Evolutionary conservation across 2,888 invertebrate genomes (phyloP).

Genomic region (Drosophila melanosoma): DNA sequence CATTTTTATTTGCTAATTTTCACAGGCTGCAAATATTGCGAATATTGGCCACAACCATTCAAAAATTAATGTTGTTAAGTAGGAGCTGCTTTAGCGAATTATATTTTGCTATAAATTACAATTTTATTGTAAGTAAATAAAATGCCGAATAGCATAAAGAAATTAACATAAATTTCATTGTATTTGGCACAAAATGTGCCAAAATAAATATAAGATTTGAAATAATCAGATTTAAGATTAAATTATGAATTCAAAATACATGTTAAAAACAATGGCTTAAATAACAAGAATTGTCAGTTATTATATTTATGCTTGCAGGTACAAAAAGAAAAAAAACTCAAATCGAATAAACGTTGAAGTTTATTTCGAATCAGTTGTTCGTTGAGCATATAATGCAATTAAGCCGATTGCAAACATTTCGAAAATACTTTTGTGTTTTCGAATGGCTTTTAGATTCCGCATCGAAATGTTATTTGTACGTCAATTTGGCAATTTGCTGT

Average conservation of each 20-base stretch:
- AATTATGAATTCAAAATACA: not conserved
- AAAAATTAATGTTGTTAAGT: slow-evolving; percentile 2
- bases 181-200: too few relatives aligned
- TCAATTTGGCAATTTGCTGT: slow-evolving; percentile 15
- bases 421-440: not conserved
- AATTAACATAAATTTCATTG: not conserved
- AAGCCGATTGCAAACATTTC: not conserved
- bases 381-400: not conserved
- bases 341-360: not conserved
- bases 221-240: not conserved
- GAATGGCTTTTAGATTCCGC: not conserved
- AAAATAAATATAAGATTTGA: too few relatives aligned
- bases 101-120: not conserved
- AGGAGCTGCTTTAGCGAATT: not conserved
- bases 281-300: too few relatives aligned
- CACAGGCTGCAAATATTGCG: not conserved
- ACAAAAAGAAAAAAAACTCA: not conserved
- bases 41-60: not conserved
- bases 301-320: not conserved
- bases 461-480: not conserved
- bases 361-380: not conserved
- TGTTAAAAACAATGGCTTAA: not conserved
- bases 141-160: not conserved
- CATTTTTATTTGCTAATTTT: slow-evolving; percentile 57
- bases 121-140: not conserved